A percentile compares a stretch with the other conserved stretches of the same genome.
Evolutionary conservation across 2,113 vertebrate genomes (phyloP).

Genomic region (Gracilinanus agilis): DNA sequence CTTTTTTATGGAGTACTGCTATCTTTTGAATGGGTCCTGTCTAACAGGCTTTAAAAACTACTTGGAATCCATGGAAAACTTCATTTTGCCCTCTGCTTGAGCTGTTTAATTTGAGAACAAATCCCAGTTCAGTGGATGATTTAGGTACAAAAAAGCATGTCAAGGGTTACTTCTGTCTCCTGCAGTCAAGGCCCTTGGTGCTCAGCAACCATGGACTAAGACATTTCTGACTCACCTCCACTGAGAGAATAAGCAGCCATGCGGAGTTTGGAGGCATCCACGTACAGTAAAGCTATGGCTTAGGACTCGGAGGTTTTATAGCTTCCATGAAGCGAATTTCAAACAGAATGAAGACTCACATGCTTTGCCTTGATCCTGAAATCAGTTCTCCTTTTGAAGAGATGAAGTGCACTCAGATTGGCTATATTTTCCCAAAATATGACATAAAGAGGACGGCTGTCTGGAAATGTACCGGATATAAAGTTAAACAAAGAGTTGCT

Average conservation of each 20-base stretch:
- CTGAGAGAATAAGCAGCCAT: conserved; percentile 57
- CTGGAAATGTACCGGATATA: conserved; percentile 40
- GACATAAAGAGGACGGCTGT: background rate
- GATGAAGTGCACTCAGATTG: background rate
- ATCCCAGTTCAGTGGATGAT: conserved; percentile 63
- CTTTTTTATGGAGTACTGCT: conserved; percentile 81
- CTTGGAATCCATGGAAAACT: conserved; percentile 70
- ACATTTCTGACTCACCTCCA: conserved; percentile 72
- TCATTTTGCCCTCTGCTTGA: conserved; percentile 60
- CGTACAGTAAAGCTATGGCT: conserved; percentile 61
- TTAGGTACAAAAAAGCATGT: conserved; percentile 64
- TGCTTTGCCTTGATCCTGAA: conserved; percentile 21
- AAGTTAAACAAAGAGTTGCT: conserved; percentile 4
- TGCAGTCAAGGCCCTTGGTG: conserved; percentile 68
- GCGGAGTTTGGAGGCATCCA: conserved; percentile 70
- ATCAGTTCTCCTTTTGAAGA: background rate
- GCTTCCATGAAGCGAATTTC: conserved; percentile 17
- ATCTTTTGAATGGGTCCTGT: conserved; percentile 80
- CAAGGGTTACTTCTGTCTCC: conserved; percentile 49
- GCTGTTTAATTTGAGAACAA: conserved; percentile 75
- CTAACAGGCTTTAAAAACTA: conserved; percentile 78
- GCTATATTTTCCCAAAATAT: conserved; percentile 44
- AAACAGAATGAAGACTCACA: conserved; percentile 37
- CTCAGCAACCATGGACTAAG: conserved; percentile 74
- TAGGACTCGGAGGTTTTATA: background rate